Evolutionary conservation across 2,113 vertebrate species (phyloP), one percentile per base, ranked within the genome.

Genomic region (Pampusana beccarii): DNA sequence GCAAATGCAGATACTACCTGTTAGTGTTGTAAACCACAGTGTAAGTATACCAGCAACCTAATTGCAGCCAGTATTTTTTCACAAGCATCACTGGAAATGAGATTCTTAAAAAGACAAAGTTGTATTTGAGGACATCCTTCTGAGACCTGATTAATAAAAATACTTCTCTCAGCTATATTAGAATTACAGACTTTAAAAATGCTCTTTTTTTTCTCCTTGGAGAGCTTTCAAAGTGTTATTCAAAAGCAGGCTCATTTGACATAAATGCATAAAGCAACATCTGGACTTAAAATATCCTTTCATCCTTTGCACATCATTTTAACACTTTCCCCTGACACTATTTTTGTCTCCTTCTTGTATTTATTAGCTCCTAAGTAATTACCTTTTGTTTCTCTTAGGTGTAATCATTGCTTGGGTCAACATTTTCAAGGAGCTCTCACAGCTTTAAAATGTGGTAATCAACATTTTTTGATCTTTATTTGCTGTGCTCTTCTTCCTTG

Each of bases 211-310:
- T 46, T 73, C 57, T 80, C 91, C 94, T 93, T 94, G 78, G 86
- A 91, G 94, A 87, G 56, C 42, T 95, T 95, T 89, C 93, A 93
- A 87, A 96, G 80, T 88, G 58, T 38, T 82, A 77, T 87, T 96
- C 83, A 96, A 91, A 97, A 92, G 50, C 26, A 95, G 24, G 51
- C 29, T 95, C 24, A 56, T 87, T 96, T 94, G 61, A 80, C 80
- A 92, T 81, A 84, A 80, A 92, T 92, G 92, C 85, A 92, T 85
- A 85, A 85, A 94, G 56, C 48, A 95, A 95, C 91, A 96, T 93
- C 93, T 94, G 92, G 91, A 90, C 71, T 96, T 94, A 91, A 93
- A 96, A 96, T 91, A 93, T 34, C 65, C 81, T 94, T 96, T 97
- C 89, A 96, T 90, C 89, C 71, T 96, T 92, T 75, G 80, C 53